Conservation (phyloP, 2,888 invertebrate species). For the Pyrocoelia pectoralis region DNA sequence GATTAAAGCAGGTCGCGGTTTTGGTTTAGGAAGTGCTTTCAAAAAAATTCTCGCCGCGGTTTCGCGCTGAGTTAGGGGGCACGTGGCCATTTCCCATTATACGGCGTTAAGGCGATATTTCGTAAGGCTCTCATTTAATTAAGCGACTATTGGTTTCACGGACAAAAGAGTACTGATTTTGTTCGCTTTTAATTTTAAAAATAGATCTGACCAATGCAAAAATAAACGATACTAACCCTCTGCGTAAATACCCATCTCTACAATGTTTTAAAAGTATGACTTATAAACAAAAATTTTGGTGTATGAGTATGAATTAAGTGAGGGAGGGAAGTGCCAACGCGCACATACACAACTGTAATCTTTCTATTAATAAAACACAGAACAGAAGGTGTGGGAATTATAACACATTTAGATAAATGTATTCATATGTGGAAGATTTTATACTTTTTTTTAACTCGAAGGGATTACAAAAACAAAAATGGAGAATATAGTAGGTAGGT, state of each 20-base stretch:
- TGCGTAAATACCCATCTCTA: background rate
- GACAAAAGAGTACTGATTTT: conserved; percentile 39
- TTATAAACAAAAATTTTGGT: background rate
- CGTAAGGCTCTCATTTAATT: conserved; percentile 31
- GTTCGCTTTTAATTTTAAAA: conserved; percentile 20
- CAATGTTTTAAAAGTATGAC: background rate
- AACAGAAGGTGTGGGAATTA: background rate
- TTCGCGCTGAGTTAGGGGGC: conserved; percentile 62
- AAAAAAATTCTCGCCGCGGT: conserved; percentile 64
- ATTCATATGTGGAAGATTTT: too few species aligned
- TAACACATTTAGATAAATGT: too few species aligned
- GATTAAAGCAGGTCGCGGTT: conserved; percentile 43
- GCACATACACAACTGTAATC: background rate
- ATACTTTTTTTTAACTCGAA: too few species aligned
- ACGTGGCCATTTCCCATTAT: conserved; percentile 47
- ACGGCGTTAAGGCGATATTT: conserved; percentile 28
- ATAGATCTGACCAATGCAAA: conserved; percentile 26
- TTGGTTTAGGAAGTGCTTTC: conserved; percentile 49
- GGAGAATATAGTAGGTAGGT: too few species aligned
- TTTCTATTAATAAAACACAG: background rate
- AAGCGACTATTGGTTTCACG: conserved; percentile 34
- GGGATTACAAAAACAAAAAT: too few species aligned
- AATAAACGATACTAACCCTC: conserved; percentile 18
- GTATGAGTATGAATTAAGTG: background rate
- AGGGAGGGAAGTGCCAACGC: background rate